Conservation (phyloP, 2,797 vertebrate species). For the Hippopotamyrus pictus region DNA sequence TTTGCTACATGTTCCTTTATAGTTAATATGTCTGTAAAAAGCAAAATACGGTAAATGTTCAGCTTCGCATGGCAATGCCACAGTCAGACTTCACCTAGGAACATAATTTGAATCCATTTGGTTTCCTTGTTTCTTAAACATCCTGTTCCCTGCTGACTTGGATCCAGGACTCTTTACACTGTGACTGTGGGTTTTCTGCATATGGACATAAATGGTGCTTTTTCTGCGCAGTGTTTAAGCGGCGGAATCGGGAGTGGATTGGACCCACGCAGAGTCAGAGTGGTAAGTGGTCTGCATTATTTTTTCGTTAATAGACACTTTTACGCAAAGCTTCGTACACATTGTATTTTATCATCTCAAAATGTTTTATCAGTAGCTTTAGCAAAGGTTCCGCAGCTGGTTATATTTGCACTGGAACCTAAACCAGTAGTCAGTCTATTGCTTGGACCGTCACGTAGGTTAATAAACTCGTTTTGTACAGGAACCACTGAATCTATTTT, state of each 20-base stretch:
- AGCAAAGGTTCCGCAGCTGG: background rate
- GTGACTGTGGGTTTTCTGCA: background rate
- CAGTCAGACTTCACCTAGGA: background rate
- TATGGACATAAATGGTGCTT: background rate
- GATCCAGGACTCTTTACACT: background rate
- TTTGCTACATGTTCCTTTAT: background rate
- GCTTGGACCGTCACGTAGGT: background rate
- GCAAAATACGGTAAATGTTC: background rate
- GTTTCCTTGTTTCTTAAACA: background rate
- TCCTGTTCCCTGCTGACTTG: background rate
- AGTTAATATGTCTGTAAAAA: background rate
- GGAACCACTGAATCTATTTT: background rate
- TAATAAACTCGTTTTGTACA: background rate
- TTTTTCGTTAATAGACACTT: conserved; percentile 3
- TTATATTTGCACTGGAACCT: background rate
- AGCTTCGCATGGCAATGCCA: background rate
- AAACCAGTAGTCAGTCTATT: background rate
- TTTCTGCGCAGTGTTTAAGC: conserved; percentile 7
- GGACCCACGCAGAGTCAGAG: conserved; percentile 27
- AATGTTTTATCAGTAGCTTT: background rate
- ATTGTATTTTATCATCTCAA: background rate
- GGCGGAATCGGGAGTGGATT: conserved; percentile 19
- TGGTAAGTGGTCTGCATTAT: background rate
- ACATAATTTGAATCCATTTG: background rate
- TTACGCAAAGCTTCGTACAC: background rate